These are phyloP conservation scores for Pseudachorutes palmiensis DNA, from an alignment of 1,140 invertebrate genomes.

Conservation along the genomic window DNA sequence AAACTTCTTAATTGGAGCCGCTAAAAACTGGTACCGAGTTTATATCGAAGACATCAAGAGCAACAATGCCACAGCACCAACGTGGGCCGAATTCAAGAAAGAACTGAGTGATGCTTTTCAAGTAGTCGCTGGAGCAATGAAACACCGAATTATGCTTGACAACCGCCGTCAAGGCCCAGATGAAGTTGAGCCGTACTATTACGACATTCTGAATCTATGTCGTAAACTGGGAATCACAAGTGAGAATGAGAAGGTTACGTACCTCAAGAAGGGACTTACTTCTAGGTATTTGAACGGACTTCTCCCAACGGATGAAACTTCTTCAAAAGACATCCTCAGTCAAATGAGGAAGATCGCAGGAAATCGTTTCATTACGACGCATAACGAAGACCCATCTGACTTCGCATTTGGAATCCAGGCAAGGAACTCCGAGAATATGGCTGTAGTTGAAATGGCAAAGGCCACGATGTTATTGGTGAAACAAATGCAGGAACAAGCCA, in stretches of 20 bases:
- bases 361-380: neutral
- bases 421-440: neutral
- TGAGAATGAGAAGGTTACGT: neutral
- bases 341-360: neutral
- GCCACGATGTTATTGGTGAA: conserved; percentile 3
- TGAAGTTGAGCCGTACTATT: neutral
- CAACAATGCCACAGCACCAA: neutral
- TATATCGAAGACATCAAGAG: neutral
- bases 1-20: neutral
- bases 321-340: neutral
- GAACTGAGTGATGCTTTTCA: neutral
- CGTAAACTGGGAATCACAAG: neutral
- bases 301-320: neutral
- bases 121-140: neutral
- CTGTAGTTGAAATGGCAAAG: neutral
- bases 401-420: neutral
- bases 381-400: neutral
- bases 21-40: neutral
- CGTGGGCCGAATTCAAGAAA: neutral
- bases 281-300: neutral
- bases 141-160: neutral
- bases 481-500: neutral
- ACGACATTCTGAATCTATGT: neutral
- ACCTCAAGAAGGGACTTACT: neutral
- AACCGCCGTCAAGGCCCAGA: neutral